Conservation (phyloP, 2,888 invertebrate genomes). For the Laspeyria flexula region DNA sequence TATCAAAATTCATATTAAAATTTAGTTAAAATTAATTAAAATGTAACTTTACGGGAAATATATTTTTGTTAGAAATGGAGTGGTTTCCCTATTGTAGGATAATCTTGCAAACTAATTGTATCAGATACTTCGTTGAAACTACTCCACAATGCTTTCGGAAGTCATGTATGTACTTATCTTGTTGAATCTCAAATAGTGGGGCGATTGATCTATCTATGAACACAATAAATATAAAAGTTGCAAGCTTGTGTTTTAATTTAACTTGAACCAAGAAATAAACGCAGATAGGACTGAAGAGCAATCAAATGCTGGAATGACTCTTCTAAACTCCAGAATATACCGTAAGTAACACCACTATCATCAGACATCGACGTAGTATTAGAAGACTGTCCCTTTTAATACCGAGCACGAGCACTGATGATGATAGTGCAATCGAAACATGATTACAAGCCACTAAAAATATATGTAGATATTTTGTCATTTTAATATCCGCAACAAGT, state of each 20-base stretch:
- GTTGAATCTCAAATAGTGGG: conserved; percentile 73
- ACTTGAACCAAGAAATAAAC: too few species aligned
- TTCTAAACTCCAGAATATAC: too few species aligned
- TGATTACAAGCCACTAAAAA: too few species aligned
- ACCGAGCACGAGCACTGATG: too few species aligned
- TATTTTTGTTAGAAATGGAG: conserved; percentile 77
- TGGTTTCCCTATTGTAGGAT: conserved; percentile 46
- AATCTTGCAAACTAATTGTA: conserved; percentile 25
- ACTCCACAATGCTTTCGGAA: conserved; percentile 59
- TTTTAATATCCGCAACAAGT: too few species aligned
- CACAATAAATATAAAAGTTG: conserved; percentile 66
- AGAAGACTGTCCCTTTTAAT: too few species aligned
- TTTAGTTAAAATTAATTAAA: conserved; percentile 18
- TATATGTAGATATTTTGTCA: too few species aligned
- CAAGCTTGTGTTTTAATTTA: conserved; percentile 50
- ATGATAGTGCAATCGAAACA: too few species aligned
- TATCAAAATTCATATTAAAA: background rate
- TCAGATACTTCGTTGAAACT: conserved; percentile 29
- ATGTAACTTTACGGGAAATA: conserved; percentile 48
- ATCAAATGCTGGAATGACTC: too few species aligned
- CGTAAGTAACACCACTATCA: too few species aligned
- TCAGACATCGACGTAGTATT: too few species aligned
- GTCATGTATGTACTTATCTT: conserved; percentile 69
- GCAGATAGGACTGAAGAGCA: too few species aligned
- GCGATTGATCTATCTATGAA: conserved; percentile 63